phyloP scores from a whole-genome alignment of 1,140 invertebrate genomes.

The Brachionus calyciflorus region DNA sequence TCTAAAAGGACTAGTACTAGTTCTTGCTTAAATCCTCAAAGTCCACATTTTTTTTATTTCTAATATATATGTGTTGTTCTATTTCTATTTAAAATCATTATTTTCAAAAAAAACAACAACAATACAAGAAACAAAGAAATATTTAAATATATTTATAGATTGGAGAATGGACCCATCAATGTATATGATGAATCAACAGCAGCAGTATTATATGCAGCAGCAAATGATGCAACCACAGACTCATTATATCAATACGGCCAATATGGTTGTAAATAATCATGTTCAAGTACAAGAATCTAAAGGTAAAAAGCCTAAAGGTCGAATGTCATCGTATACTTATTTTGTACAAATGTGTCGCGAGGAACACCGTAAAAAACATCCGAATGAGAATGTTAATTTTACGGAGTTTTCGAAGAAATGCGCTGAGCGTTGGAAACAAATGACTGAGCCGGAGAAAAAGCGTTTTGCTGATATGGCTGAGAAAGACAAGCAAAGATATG shows the following conservation, averaged over 20 bases:
- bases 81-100: not conserved
- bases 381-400: conserved; percentile 95
- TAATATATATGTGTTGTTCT: no score
- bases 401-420: conserved; percentile 98
- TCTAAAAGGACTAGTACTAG: no score
- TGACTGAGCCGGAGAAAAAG: conserved; percentile 97
- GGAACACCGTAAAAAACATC: conserved; percentile 95
- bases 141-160: not conserved
- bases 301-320: conserved; percentile 78
- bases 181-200: conserved; percentile 27
- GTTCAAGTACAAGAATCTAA: conserved; percentile 7
- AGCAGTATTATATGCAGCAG: conserved; percentile 16
- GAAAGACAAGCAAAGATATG: conserved; percentile 91
- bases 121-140: not conserved
- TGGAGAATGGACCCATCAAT: conserved; percentile 21
- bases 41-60: no score
- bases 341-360: conserved; percentile 98
- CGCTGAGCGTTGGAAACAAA: conserved; percentile 97
- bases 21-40: no score
- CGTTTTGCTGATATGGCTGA: conserved; percentile 97
- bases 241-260: not conserved
- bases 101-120: not conserved
- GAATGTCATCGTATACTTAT: conserved; percentile 98
- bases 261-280: not conserved
- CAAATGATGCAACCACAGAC: conserved; percentile 29